A percentile compares a stretch with the other conserved stretches of the same genome.
Evolutionary conservation across 2,888 invertebrate genomes (phyloP).

Genomic region (Notodonta ziczac): DNA sequence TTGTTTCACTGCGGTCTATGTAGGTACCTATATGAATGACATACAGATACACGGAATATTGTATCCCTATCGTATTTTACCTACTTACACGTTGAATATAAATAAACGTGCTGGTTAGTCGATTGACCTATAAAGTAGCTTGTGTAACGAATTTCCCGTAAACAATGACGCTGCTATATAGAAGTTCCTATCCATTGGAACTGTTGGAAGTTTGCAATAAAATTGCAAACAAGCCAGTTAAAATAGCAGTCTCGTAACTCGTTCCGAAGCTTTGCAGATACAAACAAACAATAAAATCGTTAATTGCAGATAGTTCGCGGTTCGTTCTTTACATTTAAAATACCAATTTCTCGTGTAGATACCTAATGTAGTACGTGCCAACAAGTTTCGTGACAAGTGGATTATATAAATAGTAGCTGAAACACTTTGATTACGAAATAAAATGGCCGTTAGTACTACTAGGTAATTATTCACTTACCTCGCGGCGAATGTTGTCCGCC

Average conservation of each 20-base stretch:
- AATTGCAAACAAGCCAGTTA: constrained; percentile 30
- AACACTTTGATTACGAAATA: constrained; percentile 10
- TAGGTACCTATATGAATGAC: too few relatives aligned
- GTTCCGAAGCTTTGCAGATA: constrained; percentile 13
- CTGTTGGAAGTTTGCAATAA: constrained; percentile 20
- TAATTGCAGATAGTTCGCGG: constrained; percentile 9
- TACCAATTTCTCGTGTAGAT: neutral
- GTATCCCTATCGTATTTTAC: too few relatives aligned
- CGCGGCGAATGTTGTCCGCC: constrained; percentile 78
- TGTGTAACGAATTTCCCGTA: neutral
- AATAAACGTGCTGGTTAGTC: neutral
- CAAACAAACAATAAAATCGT: constrained; percentile 11
- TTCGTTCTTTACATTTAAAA: constrained; percentile 7
- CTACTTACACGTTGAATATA: too few relatives aligned
- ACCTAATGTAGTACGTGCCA: constrained; percentile 4
- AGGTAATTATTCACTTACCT: constrained; percentile 58
- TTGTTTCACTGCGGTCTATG: too few relatives aligned
- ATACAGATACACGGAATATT: too few relatives aligned
- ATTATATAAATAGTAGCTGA: constrained; percentile 8
- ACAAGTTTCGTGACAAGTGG: constrained; percentile 2
- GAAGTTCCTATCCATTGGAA: neutral
- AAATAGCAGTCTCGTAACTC: constrained; percentile 18
- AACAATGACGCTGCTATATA: neutral
- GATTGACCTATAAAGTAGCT: constrained; percentile 1
- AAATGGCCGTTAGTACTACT: neutral